Conservation (phyloP, 1,140 invertebrate species). For the Drosophila sulfurigaster region DNA sequence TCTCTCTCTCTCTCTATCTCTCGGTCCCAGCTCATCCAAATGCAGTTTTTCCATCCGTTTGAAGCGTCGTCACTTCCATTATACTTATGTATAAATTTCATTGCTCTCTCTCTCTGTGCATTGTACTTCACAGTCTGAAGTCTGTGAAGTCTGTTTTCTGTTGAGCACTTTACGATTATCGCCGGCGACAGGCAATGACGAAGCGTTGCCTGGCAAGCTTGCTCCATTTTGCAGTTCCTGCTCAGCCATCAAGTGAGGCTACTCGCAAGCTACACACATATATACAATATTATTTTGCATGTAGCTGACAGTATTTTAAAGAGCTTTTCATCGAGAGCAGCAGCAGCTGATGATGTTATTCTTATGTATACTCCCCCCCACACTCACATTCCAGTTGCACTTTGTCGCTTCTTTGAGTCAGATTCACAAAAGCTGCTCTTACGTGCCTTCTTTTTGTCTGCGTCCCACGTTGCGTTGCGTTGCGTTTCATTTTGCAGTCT, state of each 20-base stretch:
- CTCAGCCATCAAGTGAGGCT: slow-evolving; percentile 4
- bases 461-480: slow-evolving; percentile 8
- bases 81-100: slow-evolving; percentile 36
- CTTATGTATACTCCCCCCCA: background rate
- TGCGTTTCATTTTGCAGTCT: background rate
- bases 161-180: slow-evolving; percentile 72
- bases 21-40: background rate
- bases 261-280: background rate
- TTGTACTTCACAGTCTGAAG: slow-evolving; percentile 13
- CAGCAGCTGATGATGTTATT: slow-evolving; percentile 13
- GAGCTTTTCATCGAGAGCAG: slow-evolving; percentile 20
- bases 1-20: background rate
- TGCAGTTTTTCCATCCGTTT: slow-evolving; percentile 21
- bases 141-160: slow-evolving; percentile 44
- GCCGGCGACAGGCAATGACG: slow-evolving; percentile 68
- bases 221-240: slow-evolving; percentile 41
- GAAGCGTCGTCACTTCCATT: slow-evolving; percentile 49
- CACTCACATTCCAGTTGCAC: slow-evolving; percentile 22
- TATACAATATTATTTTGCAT: slow-evolving; percentile 16
- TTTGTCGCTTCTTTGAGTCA: slow-evolving; percentile 36
- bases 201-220: slow-evolving; percentile 50
- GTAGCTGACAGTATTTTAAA: slow-evolving; percentile 29
- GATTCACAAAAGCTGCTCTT: slow-evolving; percentile 21
- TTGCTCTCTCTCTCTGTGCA: slow-evolving; percentile 41
- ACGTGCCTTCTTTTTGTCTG: slow-evolving; percentile 22